Evolutionary conservation across 2,888 invertebrate genomes (phyloP).

Genomic region (Prenolepis imparis): DNA sequence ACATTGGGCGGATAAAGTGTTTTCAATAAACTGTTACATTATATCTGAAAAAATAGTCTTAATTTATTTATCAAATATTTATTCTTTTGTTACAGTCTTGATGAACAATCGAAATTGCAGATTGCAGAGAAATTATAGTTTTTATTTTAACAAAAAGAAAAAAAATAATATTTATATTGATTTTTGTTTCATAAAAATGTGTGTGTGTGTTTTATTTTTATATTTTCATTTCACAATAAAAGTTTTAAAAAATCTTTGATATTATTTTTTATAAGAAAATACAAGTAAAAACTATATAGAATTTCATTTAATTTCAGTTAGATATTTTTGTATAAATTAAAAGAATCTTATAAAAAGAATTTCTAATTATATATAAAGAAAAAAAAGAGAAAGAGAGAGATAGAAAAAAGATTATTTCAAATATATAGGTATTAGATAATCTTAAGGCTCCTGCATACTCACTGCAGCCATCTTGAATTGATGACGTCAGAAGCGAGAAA

Average conservation of each 20-base stretch:
- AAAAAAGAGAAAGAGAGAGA: background rate
- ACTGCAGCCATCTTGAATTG: no score
- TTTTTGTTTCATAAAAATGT: constrained; percentile 72
- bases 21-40: constrained; percentile 86
- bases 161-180: constrained; percentile 75
- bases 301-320: background rate
- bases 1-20: constrained; percentile 82
- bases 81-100: constrained; percentile 7
- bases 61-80: constrained; percentile 25
- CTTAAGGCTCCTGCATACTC: no score
- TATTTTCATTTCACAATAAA: background rate
- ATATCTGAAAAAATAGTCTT: constrained; percentile 79
- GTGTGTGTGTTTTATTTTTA: background rate
- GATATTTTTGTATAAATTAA: constrained; percentile 1
- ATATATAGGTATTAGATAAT: background rate
- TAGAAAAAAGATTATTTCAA: background rate
- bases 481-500: no score
- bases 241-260: background rate
- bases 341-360: background rate
- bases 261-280: background rate
- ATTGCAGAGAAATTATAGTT: constrained; percentile 12
- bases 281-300: background rate
- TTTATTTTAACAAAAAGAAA: constrained; percentile 3
- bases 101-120: background rate
- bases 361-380: background rate